phyloP scores from a whole-genome alignment of 2,113 vertebrate genomes.

The Dasyornis broadbenti region DNA sequence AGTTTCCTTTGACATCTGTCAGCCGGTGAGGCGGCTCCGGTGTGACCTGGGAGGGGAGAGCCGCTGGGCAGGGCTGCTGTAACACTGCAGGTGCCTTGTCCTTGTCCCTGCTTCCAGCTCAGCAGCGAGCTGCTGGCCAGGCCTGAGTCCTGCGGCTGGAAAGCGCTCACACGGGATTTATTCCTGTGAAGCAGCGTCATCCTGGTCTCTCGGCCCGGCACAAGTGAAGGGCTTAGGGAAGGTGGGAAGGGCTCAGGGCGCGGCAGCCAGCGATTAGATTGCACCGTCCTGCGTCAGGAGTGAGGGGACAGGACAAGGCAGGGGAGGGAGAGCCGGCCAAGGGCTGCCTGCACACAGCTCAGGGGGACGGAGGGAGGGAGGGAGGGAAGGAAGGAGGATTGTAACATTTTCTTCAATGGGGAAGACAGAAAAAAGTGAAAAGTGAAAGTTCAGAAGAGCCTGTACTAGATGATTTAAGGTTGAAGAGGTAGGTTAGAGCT shows the following conservation, averaged over 20 bases:
- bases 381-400: not conserved
- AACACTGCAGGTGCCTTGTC: not conserved
- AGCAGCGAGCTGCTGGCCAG: not conserved
- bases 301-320: not conserved
- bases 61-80: not conserved
- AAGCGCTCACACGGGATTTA: not conserved
- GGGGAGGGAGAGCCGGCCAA: not conserved
- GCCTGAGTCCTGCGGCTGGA: not conserved
- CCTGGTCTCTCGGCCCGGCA: not conserved
- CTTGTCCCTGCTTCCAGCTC: not conserved
- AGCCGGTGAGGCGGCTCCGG: not conserved
- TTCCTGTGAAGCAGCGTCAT: accelerated
- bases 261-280: not conserved
- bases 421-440: no score
- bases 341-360: accelerated
- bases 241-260: not conserved
- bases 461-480: not conserved
- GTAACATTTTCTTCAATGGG: no score
- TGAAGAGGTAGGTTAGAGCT: not conserved
- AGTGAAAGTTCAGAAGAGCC: not conserved
- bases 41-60: not conserved
- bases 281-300: accelerated
- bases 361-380: no score
- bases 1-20: not conserved
- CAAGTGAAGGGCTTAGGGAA: not conserved